Evolutionary conservation across 2,888 invertebrate genomes (phyloP), one percentile per base, ranked within the genome.

Genomic region (Phlogophora meticulosa): DNA sequence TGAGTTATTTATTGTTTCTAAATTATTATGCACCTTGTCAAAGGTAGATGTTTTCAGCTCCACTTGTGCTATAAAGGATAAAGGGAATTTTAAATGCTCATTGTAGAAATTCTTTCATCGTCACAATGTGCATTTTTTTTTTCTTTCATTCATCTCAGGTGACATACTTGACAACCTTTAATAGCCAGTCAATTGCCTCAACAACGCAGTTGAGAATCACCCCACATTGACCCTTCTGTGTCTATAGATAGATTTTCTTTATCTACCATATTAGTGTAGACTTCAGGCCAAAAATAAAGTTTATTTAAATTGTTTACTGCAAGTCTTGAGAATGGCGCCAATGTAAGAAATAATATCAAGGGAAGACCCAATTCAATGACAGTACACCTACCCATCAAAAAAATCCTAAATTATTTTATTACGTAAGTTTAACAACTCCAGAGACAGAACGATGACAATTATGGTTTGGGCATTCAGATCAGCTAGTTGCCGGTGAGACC

Each of bases 401-500:
- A n/a, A n/a, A n/a, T 28, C 34, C 3, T 1, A 53, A 53, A 38
- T 45, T 22, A 7, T 45, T 48, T 13, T 22, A 15, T 13, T 22
- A 1, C 4, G 2, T 38, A 46, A 46, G 20, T 22, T n/a, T 36
- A n/a, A 10, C 1, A 34, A 38, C 2, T 57, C n/a, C 7, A 17
- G 45, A 45, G 34, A 45, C 56, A 13, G 40, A 28, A 43, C 20
- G 36, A 72, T 77, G 63, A 70, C 56, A 55, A 62, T 64, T 74
- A 75, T 81, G 71, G 77, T 82, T 88, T 87, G 88, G 90, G 86
- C 69, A 88, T 90, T 70, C 86, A 95, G 95, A 95, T 94, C 95
- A 95, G 88, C 91, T 95, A 89, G 94, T 95, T 86, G 92, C 88
- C 88, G 95, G 94, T 66, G 95, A 94, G 72, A 85, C 81, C 15